Conservation (phyloP, 2,888 invertebrate genomes). For the Melanophora roralis region DNA sequence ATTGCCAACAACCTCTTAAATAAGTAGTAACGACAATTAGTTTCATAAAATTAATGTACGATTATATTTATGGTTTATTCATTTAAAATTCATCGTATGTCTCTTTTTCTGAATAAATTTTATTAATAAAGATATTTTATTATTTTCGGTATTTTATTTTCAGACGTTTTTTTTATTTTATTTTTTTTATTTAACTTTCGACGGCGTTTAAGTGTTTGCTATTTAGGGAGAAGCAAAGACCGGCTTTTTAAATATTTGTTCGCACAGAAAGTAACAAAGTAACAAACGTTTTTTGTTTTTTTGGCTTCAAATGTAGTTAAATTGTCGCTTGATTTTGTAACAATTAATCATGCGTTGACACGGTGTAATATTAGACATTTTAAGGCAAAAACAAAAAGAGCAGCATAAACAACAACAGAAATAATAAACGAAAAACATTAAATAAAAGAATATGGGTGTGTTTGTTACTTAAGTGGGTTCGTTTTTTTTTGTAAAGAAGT, state of each 20-base stretch:
- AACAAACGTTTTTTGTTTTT: constrained; percentile 11
- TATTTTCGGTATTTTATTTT: not conserved
- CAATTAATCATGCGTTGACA: constrained; percentile 63
- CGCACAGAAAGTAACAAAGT: not conserved
- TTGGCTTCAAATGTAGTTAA: constrained; percentile 50
- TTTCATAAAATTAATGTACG: constrained; percentile 34
- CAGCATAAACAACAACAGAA: not conserved
- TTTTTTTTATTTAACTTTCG: constrained; percentile 3
- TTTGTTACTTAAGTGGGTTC: not conserved
- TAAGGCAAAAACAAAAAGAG: constrained; percentile 29
- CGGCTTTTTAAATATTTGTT: constrained; percentile 10
- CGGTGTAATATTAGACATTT: constrained; percentile 61
- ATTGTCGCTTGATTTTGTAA: constrained; percentile 62
- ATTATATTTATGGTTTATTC: constrained; percentile 35
- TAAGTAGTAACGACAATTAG: constrained; percentile 56
- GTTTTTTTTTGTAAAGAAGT: not conserved
- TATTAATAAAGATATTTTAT: not conserved
- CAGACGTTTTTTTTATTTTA: not conserved
- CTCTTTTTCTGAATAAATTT: not conserved
- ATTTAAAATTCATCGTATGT: constrained; percentile 56
- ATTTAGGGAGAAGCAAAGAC: not conserved
- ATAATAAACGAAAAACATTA: not conserved
- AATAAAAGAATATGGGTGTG: constrained; percentile 45
- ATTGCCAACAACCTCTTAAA: too few relatives aligned
- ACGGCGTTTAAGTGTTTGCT: not conserved